Base-by-base conservation (phyloP, 2,888 invertebrate genomes). In the Malthinus flaveolus region DNA sequence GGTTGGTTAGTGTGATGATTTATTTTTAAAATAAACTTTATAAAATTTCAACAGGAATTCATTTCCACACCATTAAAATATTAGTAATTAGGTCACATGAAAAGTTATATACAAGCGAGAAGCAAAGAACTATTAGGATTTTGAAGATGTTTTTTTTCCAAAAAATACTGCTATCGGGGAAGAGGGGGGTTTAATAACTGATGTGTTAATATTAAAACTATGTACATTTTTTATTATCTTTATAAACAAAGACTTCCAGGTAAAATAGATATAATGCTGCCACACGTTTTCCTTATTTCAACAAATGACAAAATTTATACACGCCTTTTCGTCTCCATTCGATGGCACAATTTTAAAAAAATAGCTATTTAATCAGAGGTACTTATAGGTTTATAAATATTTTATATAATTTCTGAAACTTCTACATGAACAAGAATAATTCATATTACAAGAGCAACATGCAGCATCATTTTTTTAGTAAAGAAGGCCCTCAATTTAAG, bases 41-140 rank as follows among this genome's bases (percentile, higher is more conserved):
- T 64, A 62, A 59, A 64, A 56, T 62, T 62, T 62, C 59, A 64
- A 62, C 61, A 62, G 64, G 62, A 62, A 57, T 63, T 64, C 63
- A 58, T 61, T 50, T 59, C 51, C 59, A 59, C 44, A 59, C 50
- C 50, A 59, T 59, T 54, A 59, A 55, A 59, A 55, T 59, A 59
- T 49, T 54, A 49, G 34, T 57, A 46, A 46, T 53, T 35, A 46
- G 44, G 39, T 59, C 48, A 59, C 55, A 59, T 51, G 51, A 53
- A 56, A 54, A 53, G 23, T 48, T 58, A 47, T 59, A 42, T 59
- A 59, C 59, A 57, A 23, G 52, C 57, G 54, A 59, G 54, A 59
- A 59, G 59, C 59, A 45, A 59, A 59, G 56, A 47, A 6, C 32
- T 47, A 34, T 47, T 11, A 12, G 33, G 33, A 33, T 47, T 33